Base-by-base conservation (phyloP, 2,888 invertebrate species). In the Siphlonurus alternatus region DNA sequence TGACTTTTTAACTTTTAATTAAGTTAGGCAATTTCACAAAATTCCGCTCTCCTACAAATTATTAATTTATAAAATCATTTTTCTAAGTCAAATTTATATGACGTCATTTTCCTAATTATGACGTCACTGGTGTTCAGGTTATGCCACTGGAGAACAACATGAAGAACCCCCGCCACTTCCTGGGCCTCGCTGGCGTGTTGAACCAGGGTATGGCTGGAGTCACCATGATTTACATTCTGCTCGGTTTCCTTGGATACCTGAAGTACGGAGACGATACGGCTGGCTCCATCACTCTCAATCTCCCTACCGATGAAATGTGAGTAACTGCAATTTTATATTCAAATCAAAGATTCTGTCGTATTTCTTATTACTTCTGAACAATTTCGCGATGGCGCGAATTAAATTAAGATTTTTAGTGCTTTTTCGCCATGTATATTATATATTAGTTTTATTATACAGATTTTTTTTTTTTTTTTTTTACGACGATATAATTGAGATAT, bases 81-180 rank as follows among this genome's bases (percentile, higher is more conserved):
- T n/a, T n/a, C n/a, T n/a, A n/a, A n/a, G n/a, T n/a, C n/a, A n/a
- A n/a, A n/a, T n/a, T n/a, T n/a, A n/a, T n/a, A n/a, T n/a, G n/a
- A n/a, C n/a, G n/a, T n/a, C n/a, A n/a, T n/a, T n/a, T n/a, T n/a
- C n/a, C n/a, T n/a, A n/a, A n/a, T n/a, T n/a, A n/a, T n/a, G n/a
- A n/a, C n/a, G n/a, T n/a, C n/a, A n/a, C n/a, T n/a, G n/a, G n/a
- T n/a, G n/a, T n/a, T 54, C 74, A 95, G 94, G 88, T 94, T 53
- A 84, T 95, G 62, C 91, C 94, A 2, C 74, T 95, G 67, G 93
- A 94, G 75, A 93, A 92, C 75, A 89, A 89, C 72, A 93, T 95
- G 93, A 84, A 85, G 72, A 86, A 85, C 0, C 93, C 92, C 0
- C 82, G 85, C 71, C 81, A 84, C 61, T 93, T 94, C 75, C 84